phyloP scores from a whole-genome alignment of 2,888 invertebrate species.

The Drosophila engyochracea region DNA sequence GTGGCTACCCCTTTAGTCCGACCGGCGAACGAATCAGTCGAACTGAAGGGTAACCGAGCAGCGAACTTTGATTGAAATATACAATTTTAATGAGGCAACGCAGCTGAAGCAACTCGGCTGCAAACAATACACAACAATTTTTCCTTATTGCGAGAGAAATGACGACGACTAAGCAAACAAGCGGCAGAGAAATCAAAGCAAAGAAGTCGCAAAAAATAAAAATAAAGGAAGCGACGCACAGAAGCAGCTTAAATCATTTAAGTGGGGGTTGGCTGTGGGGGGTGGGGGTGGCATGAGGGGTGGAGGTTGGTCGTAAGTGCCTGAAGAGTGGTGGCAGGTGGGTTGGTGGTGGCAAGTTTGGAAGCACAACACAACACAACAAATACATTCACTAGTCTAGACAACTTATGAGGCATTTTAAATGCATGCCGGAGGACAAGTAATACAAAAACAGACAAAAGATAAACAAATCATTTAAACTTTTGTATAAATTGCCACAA shows the following conservation, averaged over 20 bases:
- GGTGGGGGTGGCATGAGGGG: not conserved
- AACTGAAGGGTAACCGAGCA: slow-evolving; percentile 32
- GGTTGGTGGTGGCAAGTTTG: slow-evolving; percentile 5
- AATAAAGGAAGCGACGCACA: slow-evolving; percentile 26
- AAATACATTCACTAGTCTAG: slow-evolving; percentile 33
- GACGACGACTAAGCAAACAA: slow-evolving; percentile 56
- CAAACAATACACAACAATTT: slow-evolving; percentile 53
- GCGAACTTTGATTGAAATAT: slow-evolving; percentile 81
- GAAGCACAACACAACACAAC: slow-evolving; percentile 6
- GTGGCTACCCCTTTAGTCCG: slow-evolving; percentile 23
- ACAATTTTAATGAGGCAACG: slow-evolving; percentile 78
- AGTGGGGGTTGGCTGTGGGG: not conserved
- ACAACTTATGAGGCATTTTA: slow-evolving; percentile 59
- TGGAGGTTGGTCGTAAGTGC: not conserved
- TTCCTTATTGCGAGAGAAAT: slow-evolving; percentile 38
- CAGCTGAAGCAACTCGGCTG: slow-evolving; percentile 41
- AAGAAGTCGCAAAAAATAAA: slow-evolving; percentile 30
- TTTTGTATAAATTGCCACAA: slow-evolving; percentile 23
- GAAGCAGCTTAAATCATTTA: slow-evolving; percentile 42
- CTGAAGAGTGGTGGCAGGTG: not conserved
- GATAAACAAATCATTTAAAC: slow-evolving; percentile 40
- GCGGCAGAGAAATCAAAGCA: slow-evolving; percentile 53
- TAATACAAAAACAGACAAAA: slow-evolving; percentile 46
- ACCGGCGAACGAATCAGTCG: not conserved
- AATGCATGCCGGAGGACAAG: slow-evolving; percentile 52